Conservation (phyloP, 2,888 invertebrate genomes). For the Oligia latruncula region DNA sequence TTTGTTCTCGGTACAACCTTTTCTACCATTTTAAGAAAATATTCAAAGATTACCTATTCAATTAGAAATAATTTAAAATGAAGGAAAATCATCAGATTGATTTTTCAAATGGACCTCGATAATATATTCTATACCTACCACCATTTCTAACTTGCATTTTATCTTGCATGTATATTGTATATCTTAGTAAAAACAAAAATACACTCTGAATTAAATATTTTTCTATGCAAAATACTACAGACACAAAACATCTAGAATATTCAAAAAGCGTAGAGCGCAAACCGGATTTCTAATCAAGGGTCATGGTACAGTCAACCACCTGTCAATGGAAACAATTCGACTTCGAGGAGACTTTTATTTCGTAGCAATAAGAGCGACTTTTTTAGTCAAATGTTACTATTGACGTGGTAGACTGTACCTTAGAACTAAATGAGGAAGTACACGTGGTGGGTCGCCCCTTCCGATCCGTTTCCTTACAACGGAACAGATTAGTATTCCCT, state of each 20-base stretch:
- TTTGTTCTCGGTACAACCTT: background rate
- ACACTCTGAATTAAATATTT: background rate
- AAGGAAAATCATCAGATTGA: background rate
- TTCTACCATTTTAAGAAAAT: background rate
- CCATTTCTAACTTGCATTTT: background rate
- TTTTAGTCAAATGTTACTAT: background rate
- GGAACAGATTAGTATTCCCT: conserved; percentile 65
- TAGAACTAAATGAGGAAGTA: background rate
- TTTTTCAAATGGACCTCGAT: background rate
- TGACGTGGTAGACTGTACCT: background rate
- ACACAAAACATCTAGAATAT: conserved; percentile 16
- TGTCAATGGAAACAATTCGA: background rate
- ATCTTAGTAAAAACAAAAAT: background rate
- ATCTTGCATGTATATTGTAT: background rate
- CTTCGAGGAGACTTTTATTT: background rate
- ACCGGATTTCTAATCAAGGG: conserved; percentile 38
- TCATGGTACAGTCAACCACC: background rate
- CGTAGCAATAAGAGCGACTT: background rate
- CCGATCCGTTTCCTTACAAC: conserved; percentile 37
- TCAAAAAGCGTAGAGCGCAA: conserved; percentile 22
- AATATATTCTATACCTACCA: background rate
- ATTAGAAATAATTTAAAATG: background rate
- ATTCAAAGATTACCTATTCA: background rate
- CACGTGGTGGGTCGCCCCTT: background rate
- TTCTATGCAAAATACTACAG: background rate